phyloP scores from a whole-genome alignment of 2,888 invertebrate species.

The Glaucopsyche alexis region DNA sequence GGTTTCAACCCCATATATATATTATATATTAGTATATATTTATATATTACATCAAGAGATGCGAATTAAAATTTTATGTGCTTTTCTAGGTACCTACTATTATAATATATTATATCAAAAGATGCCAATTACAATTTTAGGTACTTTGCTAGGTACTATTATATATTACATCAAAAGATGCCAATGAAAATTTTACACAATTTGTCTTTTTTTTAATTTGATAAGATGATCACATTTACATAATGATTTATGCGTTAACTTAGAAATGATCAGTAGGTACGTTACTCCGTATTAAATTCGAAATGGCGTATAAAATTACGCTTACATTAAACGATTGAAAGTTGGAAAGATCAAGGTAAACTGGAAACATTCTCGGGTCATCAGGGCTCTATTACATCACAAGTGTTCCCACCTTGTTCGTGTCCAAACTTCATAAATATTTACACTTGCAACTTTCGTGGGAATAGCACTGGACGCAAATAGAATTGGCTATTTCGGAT shows the following conservation, averaged over 20 bases:
- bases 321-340: conserved; percentile 35
- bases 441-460: conserved; percentile 32
- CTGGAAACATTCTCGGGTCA: conserved; percentile 36
- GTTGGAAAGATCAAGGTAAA: conserved; percentile 41
- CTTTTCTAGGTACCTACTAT: no score
- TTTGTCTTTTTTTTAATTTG: neutral
- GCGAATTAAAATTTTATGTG: no score
- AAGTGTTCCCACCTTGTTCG: conserved; percentile 9
- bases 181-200: no score
- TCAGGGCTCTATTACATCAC: conserved; percentile 33
- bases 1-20: no score
- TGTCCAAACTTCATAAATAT: conserved; percentile 29
- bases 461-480: conserved; percentile 39
- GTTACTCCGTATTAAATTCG: conserved; percentile 17
- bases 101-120: no score
- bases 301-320: conserved; percentile 17
- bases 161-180: no score
- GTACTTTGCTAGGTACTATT: neutral
- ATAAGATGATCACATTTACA: neutral
- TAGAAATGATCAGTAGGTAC: neutral
- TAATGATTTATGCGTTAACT: neutral
- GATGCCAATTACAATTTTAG: neutral
- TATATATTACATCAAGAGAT: no score
- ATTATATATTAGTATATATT: no score
- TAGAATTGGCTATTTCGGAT: conserved; percentile 50